Conservation (phyloP, 2,888 invertebrate species). For the Bellardia bayeri region DNA sequence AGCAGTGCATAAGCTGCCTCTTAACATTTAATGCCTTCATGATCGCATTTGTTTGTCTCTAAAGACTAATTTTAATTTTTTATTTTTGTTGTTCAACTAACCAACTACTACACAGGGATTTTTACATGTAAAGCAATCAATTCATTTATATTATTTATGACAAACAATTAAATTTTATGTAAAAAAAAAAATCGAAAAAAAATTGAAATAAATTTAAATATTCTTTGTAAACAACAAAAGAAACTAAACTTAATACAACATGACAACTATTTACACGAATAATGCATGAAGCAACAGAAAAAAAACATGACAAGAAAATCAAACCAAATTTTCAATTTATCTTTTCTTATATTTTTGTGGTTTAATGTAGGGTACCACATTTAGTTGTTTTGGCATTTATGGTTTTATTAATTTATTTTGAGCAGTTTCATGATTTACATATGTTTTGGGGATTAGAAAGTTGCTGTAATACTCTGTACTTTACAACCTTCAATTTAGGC, state of each 20-base stretch:
- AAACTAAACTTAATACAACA: conserved; percentile 26
- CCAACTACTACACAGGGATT: conserved; percentile 30
- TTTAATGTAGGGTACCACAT: not conserved
- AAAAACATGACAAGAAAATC: conserved; percentile 56
- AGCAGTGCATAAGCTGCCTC: conserved; percentile 29
- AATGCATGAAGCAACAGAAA: not conserved
- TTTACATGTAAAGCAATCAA: conserved; percentile 47
- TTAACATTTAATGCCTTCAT: conserved; percentile 32
- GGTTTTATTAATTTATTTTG: no score
- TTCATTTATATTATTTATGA: conserved; percentile 61
- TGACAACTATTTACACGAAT: conserved; percentile 36
- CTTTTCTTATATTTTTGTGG: not conserved
- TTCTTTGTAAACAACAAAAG: conserved; percentile 23
- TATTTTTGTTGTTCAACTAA: not conserved
- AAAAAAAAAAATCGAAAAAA: not conserved
- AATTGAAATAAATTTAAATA: conserved; percentile 8
- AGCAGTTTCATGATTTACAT: no score
- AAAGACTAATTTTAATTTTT: conserved; percentile 11
- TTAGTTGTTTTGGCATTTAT: not conserved
- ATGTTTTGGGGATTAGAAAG: no score
- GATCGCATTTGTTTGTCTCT: conserved; percentile 20
- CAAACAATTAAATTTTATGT: conserved; percentile 58
- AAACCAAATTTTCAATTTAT: conserved; percentile 6
- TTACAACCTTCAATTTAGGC: no score
- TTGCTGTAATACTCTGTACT: no score